Evolutionary conservation across 35 echinoderm and acorn worm species (phyloP), one percentile per base, ranked within the genome.

Genomic region (Eucidaris tribuloides): DNA sequence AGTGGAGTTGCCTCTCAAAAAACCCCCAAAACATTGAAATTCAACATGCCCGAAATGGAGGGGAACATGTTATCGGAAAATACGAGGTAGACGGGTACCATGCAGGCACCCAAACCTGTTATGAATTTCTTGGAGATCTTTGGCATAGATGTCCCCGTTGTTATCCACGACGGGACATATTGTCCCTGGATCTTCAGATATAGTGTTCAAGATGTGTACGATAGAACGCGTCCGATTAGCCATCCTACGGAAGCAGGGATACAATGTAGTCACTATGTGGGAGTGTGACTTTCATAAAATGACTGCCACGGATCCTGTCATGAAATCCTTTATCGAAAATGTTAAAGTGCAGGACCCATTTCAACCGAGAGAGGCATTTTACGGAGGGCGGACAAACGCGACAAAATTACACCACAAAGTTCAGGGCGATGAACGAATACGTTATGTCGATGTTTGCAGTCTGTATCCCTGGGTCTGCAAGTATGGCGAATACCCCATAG

Each of bases 361-460:
- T 39, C 28, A 72, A 9, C 66, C 66, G 7, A 32, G 80, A 1
- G 83, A 96, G 0, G 78, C 76, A 15, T 91, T 96, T 31, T 96
- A 72, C 28, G 93, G 88, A 6, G 88, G 93, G 3, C 55, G 88
- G 5, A 91, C 93, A 28, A 91, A 89, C 27, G 83, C 82, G 0
- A 62, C 63, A 15, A 77, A 83, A 46, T 58, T 96, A 5, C 66
- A 83, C 46, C 68, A 96, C 29, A n/a, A 41, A 48, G 41, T 71
- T 30, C 24, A 54, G 4, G 46, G 56, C 2, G 79, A 27, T 7
- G 88, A 96, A 59, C 7, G 29, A n/a, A 91, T 96, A 2, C 41
- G 22, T 13, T 96, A 96, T 58, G 34, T 79, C 7, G 93, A 96
- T 40, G 34, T 54, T 58, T 72, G 74, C 15, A 65, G 56, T 3